Base-by-base conservation (phyloP, 23 tunicate species). In the Corella eumyota region DNA sequence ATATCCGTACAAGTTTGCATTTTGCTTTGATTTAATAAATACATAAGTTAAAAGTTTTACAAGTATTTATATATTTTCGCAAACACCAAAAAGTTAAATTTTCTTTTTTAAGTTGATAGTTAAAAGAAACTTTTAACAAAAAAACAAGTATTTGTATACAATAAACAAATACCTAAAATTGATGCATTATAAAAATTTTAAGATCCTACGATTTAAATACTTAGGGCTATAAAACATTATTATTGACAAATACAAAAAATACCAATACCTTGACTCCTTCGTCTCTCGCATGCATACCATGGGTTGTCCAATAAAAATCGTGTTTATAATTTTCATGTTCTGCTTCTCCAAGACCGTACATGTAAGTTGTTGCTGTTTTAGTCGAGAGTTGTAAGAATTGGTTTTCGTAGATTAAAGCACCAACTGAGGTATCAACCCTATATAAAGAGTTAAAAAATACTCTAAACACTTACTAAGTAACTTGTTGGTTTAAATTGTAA, bases 1-100 rank as follows among this genome's bases (percentile, higher is more conserved):
- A 30, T 79, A 70, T 22, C 97, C 97, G 64, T 80, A 79, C 50
- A 79, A 68, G 48, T 90, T 90, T 0, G 90, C 97, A 36, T 78
- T 37, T 49, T 76, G 87, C 95, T 86, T 48, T 15, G 40, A 66
- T 3, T 3, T 22, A 26, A 3, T 20, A n/a, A n/a, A n/a, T n/a
- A n/a, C n/a, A n/a, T n/a, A n/a, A n/a, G n/a, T n/a, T n/a, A n/a
- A n/a, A n/a, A n/a, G n/a, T n/a, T n/a, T n/a, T n/a, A n/a, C n/a
- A n/a, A n/a, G n/a, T n/a, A n/a, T n/a, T n/a, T n/a, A n/a, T n/a
- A n/a, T n/a, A n/a, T n/a, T n/a, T n/a, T n/a, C n/a, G n/a, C n/a
- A n/a, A n/a, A n/a, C n/a, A n/a, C n/a, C n/a, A n/a, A n/a, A n/a
- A n/a, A n/a, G n/a, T n/a, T n/a, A n/a, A n/a, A n/a, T n/a, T n/a